Percentiles rank a stretch among this genome's conserved stretches.
phyloP scores from a whole-genome alignment of 1,140 invertebrate genomes.

The Homarus americanus region DNA sequence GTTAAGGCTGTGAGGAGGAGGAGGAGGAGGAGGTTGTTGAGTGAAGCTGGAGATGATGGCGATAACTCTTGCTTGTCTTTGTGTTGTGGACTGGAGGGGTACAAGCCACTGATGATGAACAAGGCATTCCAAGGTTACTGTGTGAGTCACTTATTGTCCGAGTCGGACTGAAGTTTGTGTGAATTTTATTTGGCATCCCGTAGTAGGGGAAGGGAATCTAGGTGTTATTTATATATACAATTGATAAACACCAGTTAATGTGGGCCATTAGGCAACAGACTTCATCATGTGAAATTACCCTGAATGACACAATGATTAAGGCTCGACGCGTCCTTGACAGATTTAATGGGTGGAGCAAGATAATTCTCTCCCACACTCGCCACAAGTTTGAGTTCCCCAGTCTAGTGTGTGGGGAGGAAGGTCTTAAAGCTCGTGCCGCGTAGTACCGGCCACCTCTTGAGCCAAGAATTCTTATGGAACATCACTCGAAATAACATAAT shows the following conservation, averaged over 20 bases:
- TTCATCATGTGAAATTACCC: constrained; percentile 50
- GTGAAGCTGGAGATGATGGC: neutral
- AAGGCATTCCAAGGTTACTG: constrained; percentile 1
- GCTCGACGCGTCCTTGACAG: constrained; percentile 37
- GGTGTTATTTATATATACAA: neutral
- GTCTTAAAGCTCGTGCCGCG: neutral
- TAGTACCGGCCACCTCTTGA: constrained; percentile 14
- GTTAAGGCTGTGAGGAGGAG: neutral
- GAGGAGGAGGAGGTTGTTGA: constrained; percentile 6
- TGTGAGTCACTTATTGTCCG: neutral
- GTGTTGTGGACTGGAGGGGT: neutral
- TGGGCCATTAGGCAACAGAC: constrained; percentile 14
- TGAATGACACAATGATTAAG: constrained; percentile 47
- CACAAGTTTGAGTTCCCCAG: constrained; percentile 23
- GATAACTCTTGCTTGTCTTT: neutral
- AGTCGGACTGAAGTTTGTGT: neutral
- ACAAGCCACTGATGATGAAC: neutral
- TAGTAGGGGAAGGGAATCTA: neutral
- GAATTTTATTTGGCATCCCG: neutral
- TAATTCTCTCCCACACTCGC: constrained; percentile 5
- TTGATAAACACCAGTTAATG: neutral
- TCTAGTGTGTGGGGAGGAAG: neutral
- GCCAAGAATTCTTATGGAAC: constrained; percentile 5
- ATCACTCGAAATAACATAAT: constrained; percentile 35
- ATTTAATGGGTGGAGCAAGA: constrained; percentile 28